Evolutionary conservation across 2,113 vertebrate genomes (phyloP).

Genomic region (Plotosus lineatus): DNA sequence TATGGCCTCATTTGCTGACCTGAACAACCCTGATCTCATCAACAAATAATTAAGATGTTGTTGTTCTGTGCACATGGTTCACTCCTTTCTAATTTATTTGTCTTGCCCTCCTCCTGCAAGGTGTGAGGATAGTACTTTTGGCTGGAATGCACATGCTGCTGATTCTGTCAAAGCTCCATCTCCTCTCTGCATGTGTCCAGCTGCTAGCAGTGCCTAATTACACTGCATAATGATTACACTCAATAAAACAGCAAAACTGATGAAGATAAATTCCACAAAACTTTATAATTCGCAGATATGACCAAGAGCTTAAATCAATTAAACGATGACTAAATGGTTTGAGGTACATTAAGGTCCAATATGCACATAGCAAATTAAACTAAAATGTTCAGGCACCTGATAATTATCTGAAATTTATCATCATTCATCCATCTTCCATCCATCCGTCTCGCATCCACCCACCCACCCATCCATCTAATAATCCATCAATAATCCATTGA

Average conservation of each 20-base stretch:
- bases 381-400: not conserved
- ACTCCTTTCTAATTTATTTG: not conserved
- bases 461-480: no score
- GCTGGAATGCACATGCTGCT: constrained; percentile 35
- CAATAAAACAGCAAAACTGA: constrained; percentile 3
- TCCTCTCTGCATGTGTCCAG: not conserved
- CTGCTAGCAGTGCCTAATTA: not conserved
- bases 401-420: not conserved
- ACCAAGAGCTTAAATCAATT: not conserved
- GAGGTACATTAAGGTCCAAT: not conserved
- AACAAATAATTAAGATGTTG: not conserved
- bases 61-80: not conserved
- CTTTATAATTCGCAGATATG: not conserved
- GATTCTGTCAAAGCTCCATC: constrained; percentile 14
- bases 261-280: not conserved
- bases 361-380: not conserved
- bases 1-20: not conserved
- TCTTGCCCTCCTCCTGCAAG: constrained; percentile 24
- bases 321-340: not conserved
- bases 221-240: not conserved
- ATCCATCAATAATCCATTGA: no score
- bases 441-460: no score
- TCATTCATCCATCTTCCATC: no score
- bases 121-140: constrained; percentile 38
- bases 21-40: not conserved